Percentiles rank a stretch among this genome's conserved stretches.
These are phyloP conservation scores for Corticium candelabrum DNA, from an alignment of 37 sponge, comb jelly and placozoan genomes.

Conservation along the genomic window DNA sequence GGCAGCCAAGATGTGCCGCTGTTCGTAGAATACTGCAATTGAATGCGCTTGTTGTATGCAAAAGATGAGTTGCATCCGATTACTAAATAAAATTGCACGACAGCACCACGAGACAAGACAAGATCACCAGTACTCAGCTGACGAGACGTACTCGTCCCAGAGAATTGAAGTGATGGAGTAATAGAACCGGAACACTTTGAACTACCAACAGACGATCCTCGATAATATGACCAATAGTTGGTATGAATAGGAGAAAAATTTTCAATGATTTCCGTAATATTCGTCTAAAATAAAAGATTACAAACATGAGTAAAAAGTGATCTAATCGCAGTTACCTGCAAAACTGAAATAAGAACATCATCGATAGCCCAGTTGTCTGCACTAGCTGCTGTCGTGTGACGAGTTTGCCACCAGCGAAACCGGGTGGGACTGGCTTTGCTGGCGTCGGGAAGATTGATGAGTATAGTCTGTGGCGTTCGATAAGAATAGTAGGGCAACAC, in stretches of 20 bases:
- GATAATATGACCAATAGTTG: neutral
- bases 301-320: no score
- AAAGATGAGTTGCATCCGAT: neutral
- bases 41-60: neutral
- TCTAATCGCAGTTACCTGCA: neutral
- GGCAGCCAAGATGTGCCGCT: neutral
- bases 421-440: neutral
- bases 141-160: neutral
- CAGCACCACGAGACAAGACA: neutral
- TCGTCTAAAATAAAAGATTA: neutral
- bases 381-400: neutral
- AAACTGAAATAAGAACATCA: neutral
- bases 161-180: neutral
- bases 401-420: neutral
- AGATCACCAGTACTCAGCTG: neutral
- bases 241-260: neutral
- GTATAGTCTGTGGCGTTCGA: neutral
- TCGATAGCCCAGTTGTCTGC: conserved; percentile 5
- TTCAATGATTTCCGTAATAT: neutral
- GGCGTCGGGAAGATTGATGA: neutral
- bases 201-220: neutral
- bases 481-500: neutral
- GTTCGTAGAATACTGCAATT: neutral
- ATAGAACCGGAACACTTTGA: neutral
- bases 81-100: neutral